Percentiles rank a stretch among this genome's conserved stretches.
These are phyloP conservation scores for Syngnathus scovelli DNA, from an alignment of 2,113 vertebrate genomes.

Conservation along the genomic window DNA sequence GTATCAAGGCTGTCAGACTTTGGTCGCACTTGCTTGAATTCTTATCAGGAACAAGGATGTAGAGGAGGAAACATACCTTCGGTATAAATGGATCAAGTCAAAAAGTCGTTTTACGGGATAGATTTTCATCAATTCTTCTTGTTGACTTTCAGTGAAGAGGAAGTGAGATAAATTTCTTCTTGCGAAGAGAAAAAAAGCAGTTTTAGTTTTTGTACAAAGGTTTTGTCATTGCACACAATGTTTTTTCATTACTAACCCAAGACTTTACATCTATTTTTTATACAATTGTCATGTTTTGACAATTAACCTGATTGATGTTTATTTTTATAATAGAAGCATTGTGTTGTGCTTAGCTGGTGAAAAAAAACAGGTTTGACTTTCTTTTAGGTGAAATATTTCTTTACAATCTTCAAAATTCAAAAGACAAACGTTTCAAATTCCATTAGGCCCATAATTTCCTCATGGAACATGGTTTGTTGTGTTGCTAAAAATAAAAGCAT, in stretches of 20 bases:
- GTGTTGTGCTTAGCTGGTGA: constrained; percentile 21
- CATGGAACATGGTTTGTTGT: not conserved
- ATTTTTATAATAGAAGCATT: not conserved
- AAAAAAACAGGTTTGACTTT: constrained; percentile 7
- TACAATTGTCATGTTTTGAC: not conserved
- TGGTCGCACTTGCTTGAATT: not conserved
- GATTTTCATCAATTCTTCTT: not conserved
- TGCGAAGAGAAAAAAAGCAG: too few species aligned
- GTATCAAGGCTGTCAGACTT: constrained; percentile 16
- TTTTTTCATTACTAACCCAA: not conserved
- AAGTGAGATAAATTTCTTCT: not conserved
- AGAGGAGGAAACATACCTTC: constrained; percentile 11
- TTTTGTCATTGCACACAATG: not conserved
- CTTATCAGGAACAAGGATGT: constrained; percentile 36
- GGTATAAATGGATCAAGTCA: not conserved
- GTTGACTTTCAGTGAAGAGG: not conserved
- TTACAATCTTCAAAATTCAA: constrained; percentile 11
- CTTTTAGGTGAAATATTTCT: not conserved
- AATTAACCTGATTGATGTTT: not conserved
- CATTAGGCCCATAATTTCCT: not conserved
- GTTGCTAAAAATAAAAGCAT: not conserved
- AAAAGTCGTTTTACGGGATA: not conserved
- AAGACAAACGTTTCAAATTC: not conserved
- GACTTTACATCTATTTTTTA: too few species aligned
- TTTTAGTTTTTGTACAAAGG: not conserved